A percentile compares a stretch with the other conserved stretches of the same genome.
phyloP scores from a whole-genome alignment of 2,888 invertebrate genomes.

The Microctonus aethiopoides region DNA sequence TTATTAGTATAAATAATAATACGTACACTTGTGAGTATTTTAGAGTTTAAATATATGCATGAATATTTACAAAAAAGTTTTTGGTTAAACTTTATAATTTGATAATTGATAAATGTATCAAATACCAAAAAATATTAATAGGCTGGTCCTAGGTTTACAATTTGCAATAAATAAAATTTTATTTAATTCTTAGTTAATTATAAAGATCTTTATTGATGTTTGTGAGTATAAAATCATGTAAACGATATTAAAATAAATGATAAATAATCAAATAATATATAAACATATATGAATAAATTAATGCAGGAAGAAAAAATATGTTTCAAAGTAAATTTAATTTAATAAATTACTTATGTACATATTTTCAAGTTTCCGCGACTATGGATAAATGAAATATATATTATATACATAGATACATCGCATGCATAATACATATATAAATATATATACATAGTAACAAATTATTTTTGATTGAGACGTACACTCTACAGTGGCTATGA shows the following conservation, averaged over 20 bases:
- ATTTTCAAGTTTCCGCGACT: too few relatives aligned
- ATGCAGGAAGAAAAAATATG: too few relatives aligned
- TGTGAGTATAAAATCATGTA: neutral
- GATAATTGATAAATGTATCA: neutral
- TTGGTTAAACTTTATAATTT: neutral
- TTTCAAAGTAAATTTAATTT: too few relatives aligned
- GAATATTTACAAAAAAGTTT: neutral
- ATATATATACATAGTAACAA: too few relatives aligned
- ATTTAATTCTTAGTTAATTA: constrained; percentile 1
- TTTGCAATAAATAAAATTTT: neutral
- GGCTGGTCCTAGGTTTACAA: constrained; percentile 23
- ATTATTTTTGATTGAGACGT: too few relatives aligned
- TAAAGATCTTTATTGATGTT: neutral
- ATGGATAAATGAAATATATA: too few relatives aligned
- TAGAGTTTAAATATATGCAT: neutral
- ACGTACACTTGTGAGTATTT: neutral
- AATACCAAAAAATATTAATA: neutral
- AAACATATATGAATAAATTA: too few relatives aligned
- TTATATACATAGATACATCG: too few relatives aligned
- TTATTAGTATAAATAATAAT: neutral
- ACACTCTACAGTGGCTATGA: too few relatives aligned
- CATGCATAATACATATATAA: too few relatives aligned
- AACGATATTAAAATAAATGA: neutral
- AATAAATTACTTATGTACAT: too few relatives aligned
- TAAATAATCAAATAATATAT: neutral